Base-by-base conservation (phyloP, 2,888 invertebrate genomes). In the Dorcus hopei region DNA sequence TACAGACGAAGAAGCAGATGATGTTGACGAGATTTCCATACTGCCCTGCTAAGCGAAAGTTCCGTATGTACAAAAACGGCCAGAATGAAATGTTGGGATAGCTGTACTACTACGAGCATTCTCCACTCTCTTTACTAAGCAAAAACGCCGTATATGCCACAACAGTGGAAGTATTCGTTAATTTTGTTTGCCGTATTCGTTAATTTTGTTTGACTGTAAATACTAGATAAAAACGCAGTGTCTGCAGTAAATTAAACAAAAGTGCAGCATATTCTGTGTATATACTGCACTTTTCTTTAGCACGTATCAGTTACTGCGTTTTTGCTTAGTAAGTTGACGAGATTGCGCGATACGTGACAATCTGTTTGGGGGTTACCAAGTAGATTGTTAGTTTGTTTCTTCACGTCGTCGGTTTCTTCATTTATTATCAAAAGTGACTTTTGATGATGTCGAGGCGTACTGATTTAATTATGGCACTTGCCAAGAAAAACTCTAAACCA, bases 211-310 rank as follows among this genome's bases (percentile, higher is more conserved):
- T 14, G 14, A 14, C 14, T 14, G 14, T 14, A 14, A 48, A 48
- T 48, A 48, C 48, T 48, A 48, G 48, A 48, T 48, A 48, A 48
- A 48, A 48, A 48, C 11, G 48, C 48, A 48, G 3, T 48, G 14
- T 48, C 48, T 48, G 48, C 48, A 48, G n/a, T 9, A 48, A 3
- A 48, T 48, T 48, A 48, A 48, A 48, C 16, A 48, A 48, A 48
- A 48, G 48, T 48, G 48, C 16, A 48, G 39, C 39, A 39, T 48
- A 48, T 48, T 2, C 39, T 48, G 23, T 48, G 23, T 9, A 19
- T 48, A 11, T 14, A 48, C 16, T 45, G 16, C 11, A 39, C 39
- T 39, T n/a, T 39, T 39, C 9, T 39, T 39, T 39, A 39, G 39
- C 39, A 39, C 39, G 39, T 39, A 1, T 39, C 39, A 39, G 39